Evolutionary conservation across 1,140 invertebrate genomes (phyloP), one percentile per base, ranked within the genome.

Genomic region (Sipha flava): DNA sequence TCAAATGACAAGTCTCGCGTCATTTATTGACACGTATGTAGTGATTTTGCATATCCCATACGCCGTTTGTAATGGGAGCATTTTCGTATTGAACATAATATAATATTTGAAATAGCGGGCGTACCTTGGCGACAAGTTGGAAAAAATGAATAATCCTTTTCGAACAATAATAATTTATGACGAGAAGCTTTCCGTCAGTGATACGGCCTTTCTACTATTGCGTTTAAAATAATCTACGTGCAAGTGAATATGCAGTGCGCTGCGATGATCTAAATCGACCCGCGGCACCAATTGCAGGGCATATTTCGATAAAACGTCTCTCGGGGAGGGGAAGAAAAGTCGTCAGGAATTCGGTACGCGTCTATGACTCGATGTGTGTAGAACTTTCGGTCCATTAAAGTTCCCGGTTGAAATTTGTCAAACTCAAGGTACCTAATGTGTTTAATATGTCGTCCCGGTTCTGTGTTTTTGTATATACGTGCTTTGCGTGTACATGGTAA

Each of bases 341-440:
- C 34, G 59, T 66, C 64, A 72, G 47, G 72, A 54, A 75, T 75
- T 75, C 72, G 31, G n/a, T 18, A 23, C 72, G 29, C 72, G 47
- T 54, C 45, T 54, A 54, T 34, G n/a, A 52, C 47, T 16, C 29
- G 72, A 31, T 37, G 21, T n/a, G n/a, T n/a, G n/a, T n/a, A 12
- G 18, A 75, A 75, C 47, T 54, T 75, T 75, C 49, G 37, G 47
- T 54, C 72, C 45, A 75, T 75, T 52, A 75, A 75, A 75, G 72
- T 75, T 52, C 29, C 37, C 18, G 26, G 43, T 34, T 14, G 31
- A 75, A 57, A 75, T 75, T 75, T 75, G 47, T 75, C 72, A 75
- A 54, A 75, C 47, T 75, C 47, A 34, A 54, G n/a, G 72, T 75
- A 34, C 37, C n/a, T 75, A 40, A 75, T 54, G 29, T 34, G 47